Evolutionary conservation across 2,113 vertebrate genomes (phyloP).

Genomic region (Nycticryphes semicollaris): DNA sequence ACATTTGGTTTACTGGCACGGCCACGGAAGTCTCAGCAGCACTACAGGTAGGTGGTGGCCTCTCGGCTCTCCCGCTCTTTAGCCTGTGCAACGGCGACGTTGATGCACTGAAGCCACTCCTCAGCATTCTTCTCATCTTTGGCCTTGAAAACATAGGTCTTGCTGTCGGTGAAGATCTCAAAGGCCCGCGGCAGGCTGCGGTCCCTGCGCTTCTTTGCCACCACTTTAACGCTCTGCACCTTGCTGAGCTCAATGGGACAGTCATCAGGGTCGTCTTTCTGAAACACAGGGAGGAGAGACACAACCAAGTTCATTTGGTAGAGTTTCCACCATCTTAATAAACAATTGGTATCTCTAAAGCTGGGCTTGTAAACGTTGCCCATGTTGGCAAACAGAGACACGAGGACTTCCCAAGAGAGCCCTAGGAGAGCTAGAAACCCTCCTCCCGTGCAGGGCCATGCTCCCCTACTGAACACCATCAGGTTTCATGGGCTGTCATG

Average conservation of each 20-base stretch:
- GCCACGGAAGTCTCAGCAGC: background rate
- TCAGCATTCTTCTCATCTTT: conserved; percentile 87
- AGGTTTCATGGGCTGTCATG: background rate
- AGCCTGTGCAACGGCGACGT: conserved; percentile 91
- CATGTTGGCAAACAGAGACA: rapidly evolving
- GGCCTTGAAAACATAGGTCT: conserved; percentile 91
- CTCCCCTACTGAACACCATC: background rate
- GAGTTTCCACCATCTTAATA: background rate
- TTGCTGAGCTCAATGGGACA: conserved; percentile 93
- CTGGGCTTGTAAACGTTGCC: background rate
- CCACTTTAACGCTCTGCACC: conserved; percentile 92
- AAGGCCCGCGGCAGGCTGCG: conserved; percentile 91
- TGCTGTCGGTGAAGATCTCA: conserved; percentile 93
- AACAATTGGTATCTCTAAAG: background rate
- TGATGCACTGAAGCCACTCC: conserved; percentile 96
- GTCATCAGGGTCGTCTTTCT: conserved; percentile 93
- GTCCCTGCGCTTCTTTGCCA: conserved; percentile 87
- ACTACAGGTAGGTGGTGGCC: conserved; percentile 90
- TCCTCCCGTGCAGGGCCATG: background rate
- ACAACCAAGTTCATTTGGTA: background rate
- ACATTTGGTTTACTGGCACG: background rate
- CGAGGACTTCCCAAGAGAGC: background rate
- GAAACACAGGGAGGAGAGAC: conserved; percentile 26
- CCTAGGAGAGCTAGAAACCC: no score
- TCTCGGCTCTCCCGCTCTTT: conserved; percentile 86